A percentile compares a stretch with the other conserved stretches of the same genome.
These are phyloP conservation scores for Xyliphius kryptos DNA, from an alignment of 2,113 vertebrate species.

Conservation along the genomic window DNA sequence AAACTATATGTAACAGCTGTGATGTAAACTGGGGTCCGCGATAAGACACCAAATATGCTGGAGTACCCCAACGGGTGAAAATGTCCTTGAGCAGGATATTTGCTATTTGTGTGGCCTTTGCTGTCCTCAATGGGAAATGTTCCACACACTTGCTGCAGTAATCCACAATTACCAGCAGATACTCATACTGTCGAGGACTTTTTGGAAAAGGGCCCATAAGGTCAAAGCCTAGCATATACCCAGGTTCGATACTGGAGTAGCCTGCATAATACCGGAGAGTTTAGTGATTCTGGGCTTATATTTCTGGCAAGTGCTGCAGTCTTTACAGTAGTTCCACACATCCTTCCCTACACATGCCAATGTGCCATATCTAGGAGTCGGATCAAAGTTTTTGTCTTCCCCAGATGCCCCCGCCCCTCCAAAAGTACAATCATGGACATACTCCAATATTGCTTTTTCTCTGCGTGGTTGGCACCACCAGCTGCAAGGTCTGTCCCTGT, in stretches of 20 bases:
- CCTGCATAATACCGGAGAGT: background rate
- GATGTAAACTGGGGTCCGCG: too few relatives aligned
- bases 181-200: background rate
- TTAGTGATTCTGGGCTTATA: too few relatives aligned
- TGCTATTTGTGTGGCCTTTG: background rate
- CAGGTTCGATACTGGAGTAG: background rate
- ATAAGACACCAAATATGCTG: conserved; percentile 9
- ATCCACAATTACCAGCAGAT: conserved; percentile 8
- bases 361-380: background rate
- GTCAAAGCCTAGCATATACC: conserved; percentile 18
- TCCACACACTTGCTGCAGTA: conserved; percentile 28
- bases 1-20: background rate
- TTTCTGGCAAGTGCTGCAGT: background rate
- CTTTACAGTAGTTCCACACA: conserved; percentile 3
- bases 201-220: too few relatives aligned
- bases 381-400: conserved; percentile 5
- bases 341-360: conserved; percentile 6
- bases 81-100: conserved; percentile 4
- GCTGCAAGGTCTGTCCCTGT: too few relatives aligned
- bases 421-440: too few relatives aligned
- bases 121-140: conserved; percentile 1
- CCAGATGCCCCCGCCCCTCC: conserved; percentile 16
- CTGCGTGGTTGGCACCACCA: too few relatives aligned
- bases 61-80: conserved; percentile 8
- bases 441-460: too few relatives aligned